Evolutionary conservation across 2,888 invertebrate species (phyloP).

Genomic region (Caenorhabditis doughertyi): DNA sequence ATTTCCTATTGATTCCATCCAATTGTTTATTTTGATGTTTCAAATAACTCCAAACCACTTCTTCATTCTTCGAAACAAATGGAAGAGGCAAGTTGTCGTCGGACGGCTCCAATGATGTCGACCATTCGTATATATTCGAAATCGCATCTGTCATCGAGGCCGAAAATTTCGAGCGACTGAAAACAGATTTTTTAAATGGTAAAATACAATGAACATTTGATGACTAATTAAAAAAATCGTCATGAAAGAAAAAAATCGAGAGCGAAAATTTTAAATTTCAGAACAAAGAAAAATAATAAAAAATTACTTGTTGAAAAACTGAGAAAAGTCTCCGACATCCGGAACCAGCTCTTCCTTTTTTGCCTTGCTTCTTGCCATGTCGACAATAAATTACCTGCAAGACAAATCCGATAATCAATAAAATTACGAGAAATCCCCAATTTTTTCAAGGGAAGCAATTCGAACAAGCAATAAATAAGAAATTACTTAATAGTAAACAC

Average conservation of each 20-base stretch:
- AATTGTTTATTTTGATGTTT: constrained; percentile 63
- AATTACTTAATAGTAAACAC: background rate
- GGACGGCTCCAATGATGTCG: constrained; percentile 41
- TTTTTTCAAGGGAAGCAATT: too few species aligned
- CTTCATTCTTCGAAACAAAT: constrained; percentile 63
- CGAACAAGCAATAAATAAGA: background rate
- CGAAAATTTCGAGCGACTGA: constrained; percentile 43
- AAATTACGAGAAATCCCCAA: too few species aligned
- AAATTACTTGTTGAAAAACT: background rate
- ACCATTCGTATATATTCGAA: constrained; percentile 57
- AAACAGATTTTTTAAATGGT: constrained; percentile 1
- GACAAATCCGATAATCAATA: background rate
- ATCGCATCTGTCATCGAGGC: constrained; percentile 31
- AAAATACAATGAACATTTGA: too few species aligned
- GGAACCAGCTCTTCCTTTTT: constrained; percentile 40
- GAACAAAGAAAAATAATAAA: too few species aligned
- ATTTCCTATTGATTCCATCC: constrained; percentile 40
- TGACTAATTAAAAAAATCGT: too few species aligned
- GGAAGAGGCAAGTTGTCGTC: constrained; percentile 57
- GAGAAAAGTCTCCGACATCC: constrained; percentile 46
- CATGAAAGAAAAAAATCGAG: background rate
- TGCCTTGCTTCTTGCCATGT: constrained; percentile 22
- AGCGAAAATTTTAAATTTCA: background rate
- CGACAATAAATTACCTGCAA: constrained; percentile 18
- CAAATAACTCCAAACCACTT: constrained; percentile 65